Conservation (phyloP, 2,113 vertebrate species). For the Xyliphius kryptos region DNA sequence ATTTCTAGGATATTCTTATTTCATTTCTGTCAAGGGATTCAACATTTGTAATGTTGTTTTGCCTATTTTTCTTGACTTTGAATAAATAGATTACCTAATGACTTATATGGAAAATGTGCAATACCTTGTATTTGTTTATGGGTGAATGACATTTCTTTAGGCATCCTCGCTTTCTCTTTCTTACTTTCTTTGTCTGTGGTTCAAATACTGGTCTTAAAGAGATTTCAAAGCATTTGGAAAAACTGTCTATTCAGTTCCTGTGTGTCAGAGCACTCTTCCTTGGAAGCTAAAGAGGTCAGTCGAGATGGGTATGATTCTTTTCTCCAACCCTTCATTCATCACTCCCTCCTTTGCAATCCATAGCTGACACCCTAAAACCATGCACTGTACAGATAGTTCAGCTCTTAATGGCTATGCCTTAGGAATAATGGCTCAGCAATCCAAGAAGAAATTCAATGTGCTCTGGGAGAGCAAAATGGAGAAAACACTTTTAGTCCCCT, state of each 20-base stretch:
- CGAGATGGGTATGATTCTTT: slow-evolving; percentile 83
- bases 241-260: slow-evolving; percentile 87
- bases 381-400: slow-evolving; percentile 72
- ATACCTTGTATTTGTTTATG: no score
- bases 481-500: slow-evolving; percentile 74
- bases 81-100: no score
- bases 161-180: no score
- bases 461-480: slow-evolving; percentile 65
- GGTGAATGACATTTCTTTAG: no score
- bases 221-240: slow-evolving; percentile 99
- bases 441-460: no score
- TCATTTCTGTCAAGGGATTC: no score
- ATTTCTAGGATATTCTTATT: no score
- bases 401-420: slow-evolving; percentile 88
- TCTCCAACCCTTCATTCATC: slow-evolving; percentile 61
- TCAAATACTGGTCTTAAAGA: slow-evolving; percentile 71
- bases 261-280: slow-evolving; percentile 72
- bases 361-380: slow-evolving; percentile 80
- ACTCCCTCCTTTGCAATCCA: slow-evolving; percentile 26
- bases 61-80: no score
- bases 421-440: slow-evolving; percentile 88
- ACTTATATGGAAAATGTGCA: no score
- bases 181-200: no score
- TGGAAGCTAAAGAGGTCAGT: slow-evolving; percentile 79
- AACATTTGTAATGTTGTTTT: no score